phyloP scores from a whole-genome alignment of 2,797 vertebrate genomes.

The Pelobates cultripes region DNA sequence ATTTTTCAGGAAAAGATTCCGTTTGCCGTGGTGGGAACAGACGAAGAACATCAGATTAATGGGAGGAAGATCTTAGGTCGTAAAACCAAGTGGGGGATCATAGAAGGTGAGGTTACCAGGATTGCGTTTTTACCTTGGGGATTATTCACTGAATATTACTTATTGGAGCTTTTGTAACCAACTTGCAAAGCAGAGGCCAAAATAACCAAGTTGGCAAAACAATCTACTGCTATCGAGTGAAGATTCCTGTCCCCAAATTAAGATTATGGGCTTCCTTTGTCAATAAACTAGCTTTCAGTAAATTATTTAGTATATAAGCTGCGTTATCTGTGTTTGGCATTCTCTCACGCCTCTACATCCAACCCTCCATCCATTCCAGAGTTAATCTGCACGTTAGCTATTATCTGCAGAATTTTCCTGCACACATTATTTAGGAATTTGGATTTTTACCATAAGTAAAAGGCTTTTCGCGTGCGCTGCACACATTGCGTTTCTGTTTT shows the following conservation, averaged over 20 bases:
- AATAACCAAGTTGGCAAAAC: too few species aligned
- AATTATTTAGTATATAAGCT: too few species aligned
- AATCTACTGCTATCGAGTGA: too few species aligned
- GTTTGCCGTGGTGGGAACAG: conserved; percentile 92
- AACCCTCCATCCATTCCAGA: neutral
- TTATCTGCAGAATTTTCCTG: neutral
- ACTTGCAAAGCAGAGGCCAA: too few species aligned
- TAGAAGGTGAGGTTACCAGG: conserved; percentile 83
- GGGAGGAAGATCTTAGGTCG: conserved; percentile 90
- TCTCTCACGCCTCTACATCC: neutral
- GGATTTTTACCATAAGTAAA: neutral
- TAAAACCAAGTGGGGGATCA: conserved; percentile 95
- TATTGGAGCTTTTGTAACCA: too few species aligned
- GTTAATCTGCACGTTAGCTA: neutral
- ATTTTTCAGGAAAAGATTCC: conserved; percentile 86
- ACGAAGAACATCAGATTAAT: conserved; percentile 91
- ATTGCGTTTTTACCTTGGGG: too few species aligned
- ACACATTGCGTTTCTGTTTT: neutral
- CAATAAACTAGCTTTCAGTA: too few species aligned
- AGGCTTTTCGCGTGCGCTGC: neutral
- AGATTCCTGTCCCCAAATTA: too few species aligned
- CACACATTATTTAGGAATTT: neutral
- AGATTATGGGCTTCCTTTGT: too few species aligned
- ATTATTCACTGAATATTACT: too few species aligned
- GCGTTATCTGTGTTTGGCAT: too few species aligned